Conservation (phyloP, 1,140 invertebrate genomes). For the Drosophila willistoni region DNA sequence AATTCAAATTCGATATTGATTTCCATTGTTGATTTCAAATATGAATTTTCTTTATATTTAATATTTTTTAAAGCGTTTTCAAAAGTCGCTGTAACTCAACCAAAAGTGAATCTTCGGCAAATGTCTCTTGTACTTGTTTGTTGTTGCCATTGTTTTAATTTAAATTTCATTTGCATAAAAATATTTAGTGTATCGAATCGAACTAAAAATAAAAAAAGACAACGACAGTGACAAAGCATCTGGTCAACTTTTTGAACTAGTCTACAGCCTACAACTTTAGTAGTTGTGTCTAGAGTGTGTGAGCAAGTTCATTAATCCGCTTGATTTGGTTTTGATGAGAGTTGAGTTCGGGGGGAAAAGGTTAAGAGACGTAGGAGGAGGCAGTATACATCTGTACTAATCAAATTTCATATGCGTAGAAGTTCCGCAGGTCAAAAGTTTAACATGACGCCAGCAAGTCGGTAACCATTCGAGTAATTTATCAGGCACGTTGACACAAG, state of each 20-base stretch:
- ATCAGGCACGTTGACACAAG: conserved; percentile 15
- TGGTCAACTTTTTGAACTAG: conserved; percentile 15
- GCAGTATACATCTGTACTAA: too few relatives aligned
- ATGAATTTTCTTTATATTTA: not conserved
- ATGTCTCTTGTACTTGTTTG: conserved; percentile 51
- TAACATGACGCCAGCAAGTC: conserved; percentile 66
- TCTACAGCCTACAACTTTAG: conserved; percentile 17
- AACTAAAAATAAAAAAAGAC: not conserved
- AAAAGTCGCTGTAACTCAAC: conserved; percentile 16
- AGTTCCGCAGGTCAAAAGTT: conserved; percentile 65
- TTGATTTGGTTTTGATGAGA: conserved; percentile 63
- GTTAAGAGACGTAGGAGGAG: too few relatives aligned
- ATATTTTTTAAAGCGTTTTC: conserved; percentile 1
- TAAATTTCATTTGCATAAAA: conserved; percentile 74
- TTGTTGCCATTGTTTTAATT: conserved; percentile 59
- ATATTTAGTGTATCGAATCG: conserved; percentile 70
- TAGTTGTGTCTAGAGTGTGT: conserved; percentile 5
- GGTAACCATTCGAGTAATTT: conserved; percentile 49
- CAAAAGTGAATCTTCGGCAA: not conserved
- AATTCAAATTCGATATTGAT: too few relatives aligned
- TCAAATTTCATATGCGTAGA: conserved; percentile 17
- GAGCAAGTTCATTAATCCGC: conserved; percentile 63
- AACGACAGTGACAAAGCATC: conserved; percentile 45
- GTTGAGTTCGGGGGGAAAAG: too few relatives aligned
- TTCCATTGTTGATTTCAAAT: not conserved